Conservation (phyloP, 37 sponge, comb jelly and placozoan genomes). For the Eunapius fragilis region DNA sequence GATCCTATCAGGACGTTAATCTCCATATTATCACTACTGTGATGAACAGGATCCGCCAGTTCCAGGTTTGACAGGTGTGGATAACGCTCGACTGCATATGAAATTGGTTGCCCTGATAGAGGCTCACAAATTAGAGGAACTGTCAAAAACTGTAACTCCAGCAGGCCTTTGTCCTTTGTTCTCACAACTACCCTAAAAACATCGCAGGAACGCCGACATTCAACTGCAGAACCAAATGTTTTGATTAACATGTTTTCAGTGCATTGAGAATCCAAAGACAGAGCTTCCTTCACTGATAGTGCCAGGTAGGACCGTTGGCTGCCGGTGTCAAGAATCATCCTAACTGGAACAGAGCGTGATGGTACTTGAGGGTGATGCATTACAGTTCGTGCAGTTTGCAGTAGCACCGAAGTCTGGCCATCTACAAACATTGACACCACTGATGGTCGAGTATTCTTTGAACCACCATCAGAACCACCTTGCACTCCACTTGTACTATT, state of each 20-base stretch:
- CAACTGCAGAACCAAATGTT: conserved; percentile 31
- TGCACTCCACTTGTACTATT: too few species aligned
- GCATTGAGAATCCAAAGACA: background rate
- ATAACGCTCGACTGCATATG: background rate
- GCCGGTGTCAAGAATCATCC: conserved; percentile 12
- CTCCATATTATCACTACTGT: background rate
- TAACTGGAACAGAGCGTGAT: background rate
- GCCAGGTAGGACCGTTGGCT: conserved; percentile 44
- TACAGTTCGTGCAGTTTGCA: conserved; percentile 22
- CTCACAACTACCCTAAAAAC: background rate
- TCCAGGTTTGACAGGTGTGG: conserved; percentile 16
- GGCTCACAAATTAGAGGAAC: conserved; percentile 40
- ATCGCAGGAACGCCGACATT: background rate
- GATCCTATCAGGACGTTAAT: conserved; percentile 30
- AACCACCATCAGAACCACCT: too few species aligned
- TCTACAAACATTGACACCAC: too few species aligned
- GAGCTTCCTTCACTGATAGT: background rate
- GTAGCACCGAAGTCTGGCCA: background rate
- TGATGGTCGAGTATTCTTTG: too few species aligned
- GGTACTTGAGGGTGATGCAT: background rate
- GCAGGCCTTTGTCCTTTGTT: background rate
- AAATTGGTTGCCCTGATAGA: background rate
- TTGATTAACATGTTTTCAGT: background rate
- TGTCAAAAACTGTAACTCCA: background rate
- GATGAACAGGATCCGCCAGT: conserved; percentile 3